Evolutionary conservation across 2,888 invertebrate genomes (phyloP).

Genomic region (Rugalucina vietnamica): DNA sequence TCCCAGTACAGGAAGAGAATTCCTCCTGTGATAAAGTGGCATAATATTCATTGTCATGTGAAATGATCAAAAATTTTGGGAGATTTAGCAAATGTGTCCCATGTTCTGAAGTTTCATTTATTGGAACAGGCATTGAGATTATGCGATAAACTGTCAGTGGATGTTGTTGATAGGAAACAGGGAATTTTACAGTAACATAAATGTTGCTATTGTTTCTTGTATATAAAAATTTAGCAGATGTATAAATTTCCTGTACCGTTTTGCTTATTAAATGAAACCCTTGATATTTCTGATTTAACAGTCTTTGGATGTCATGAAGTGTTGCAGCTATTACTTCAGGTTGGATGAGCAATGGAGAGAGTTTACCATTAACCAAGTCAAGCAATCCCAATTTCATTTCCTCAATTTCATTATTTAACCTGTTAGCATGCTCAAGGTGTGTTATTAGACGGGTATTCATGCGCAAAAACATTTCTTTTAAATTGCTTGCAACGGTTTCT

Average conservation of each 20-base stretch:
- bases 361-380: conserved; percentile 8
- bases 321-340: no score
- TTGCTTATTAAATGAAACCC: no score
- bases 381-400: conserved; percentile 14
- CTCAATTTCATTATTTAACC: no score
- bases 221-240: no score
- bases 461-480: no score
- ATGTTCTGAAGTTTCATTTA: conserved; percentile 50
- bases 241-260: no score
- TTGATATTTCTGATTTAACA: no score
- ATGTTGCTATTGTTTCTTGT: no score
- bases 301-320: no score
- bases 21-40: conserved; percentile 21
- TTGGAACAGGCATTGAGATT: conserved; percentile 45
- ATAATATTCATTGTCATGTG: conserved; percentile 40
- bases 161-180: conserved; percentile 28
- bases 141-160: conserved; percentile 37
- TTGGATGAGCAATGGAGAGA: conserved; percentile 29
- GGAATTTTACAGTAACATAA: conserved; percentile 37
- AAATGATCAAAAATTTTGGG: conserved; percentile 35
- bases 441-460: no score
- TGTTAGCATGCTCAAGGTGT: no score
- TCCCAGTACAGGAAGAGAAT: conserved; percentile 19
- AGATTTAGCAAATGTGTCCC: conserved; percentile 43
- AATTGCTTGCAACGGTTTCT: no score